Base-by-base conservation (phyloP, 2,888 invertebrate genomes). In the Drosophila formosana region DNA sequence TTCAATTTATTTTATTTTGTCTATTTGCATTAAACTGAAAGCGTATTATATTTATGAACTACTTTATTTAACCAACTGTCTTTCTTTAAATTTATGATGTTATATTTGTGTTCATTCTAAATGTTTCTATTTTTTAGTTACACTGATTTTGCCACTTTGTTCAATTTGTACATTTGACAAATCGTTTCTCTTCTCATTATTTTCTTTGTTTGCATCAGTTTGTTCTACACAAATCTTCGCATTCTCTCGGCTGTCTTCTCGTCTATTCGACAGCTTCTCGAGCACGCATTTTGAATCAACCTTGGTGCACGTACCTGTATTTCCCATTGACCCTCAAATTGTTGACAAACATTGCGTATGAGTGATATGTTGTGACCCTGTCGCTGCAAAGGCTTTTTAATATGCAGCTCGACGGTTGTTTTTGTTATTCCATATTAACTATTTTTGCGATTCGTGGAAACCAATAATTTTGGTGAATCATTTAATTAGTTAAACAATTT, bases 301-400 rank as follows among this genome's bases (percentile, higher is more conserved):
- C 61, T 62, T 55, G 53, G 5, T 34, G 51, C 43, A 51, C 46
- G 25, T 28, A 28, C 9, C 26, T 34, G 37, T 50, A 13, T 51
- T 55, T 50, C 57, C 60, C 52, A 63, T 46, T 66, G 72, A 76
- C 68, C 77, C 72, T 80, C 69, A 56, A 56, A 50, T 56, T 75
- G 67, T 66, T 71, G 46, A 69, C 72, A 66, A 43, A 68, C 74
- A 67, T 37, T 78, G 70, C 66, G 70, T 67, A 76, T 73, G 74
- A 60, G 73, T 57, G 61, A 56, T 80, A 46, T 58, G 34, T 46
- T 30, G 49, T 49, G 60, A 66, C 78, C 69, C 68, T 76, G 68
- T 53, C 4, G 34, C 50, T 23, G 13, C 9, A 37, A 47, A 65
- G 25, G 11, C 53, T 30, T 37, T 58, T 67, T 61, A 51, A 60